A percentile compares a stretch with the other conserved stretches of the same genome.
These are phyloP conservation scores for Pholis gunnellus DNA, from an alignment of 2,113 vertebrate genomes.

Conservation along the genomic window DNA sequence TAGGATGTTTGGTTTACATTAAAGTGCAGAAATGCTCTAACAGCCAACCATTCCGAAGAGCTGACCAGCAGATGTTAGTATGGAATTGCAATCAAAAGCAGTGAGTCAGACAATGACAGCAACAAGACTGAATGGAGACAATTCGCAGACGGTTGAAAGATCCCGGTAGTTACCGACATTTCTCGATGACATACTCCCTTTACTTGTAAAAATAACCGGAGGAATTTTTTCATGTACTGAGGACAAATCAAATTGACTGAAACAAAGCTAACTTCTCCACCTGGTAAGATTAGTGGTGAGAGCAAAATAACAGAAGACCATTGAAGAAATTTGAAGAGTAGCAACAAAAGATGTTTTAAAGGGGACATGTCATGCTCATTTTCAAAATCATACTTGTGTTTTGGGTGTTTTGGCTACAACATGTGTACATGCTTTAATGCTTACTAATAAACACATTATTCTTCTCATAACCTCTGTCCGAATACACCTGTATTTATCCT, in stretches of 20 bases:
- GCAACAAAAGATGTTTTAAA: not conserved
- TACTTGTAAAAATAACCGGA: not conserved
- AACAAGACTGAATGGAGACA: not conserved
- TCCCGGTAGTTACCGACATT: not conserved
- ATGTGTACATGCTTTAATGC: too few relatives aligned
- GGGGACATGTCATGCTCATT: not conserved
- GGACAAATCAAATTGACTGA: not conserved
- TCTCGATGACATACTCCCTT: not conserved
- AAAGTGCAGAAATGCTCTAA: constrained; percentile 29
- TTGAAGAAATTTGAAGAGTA: not conserved
- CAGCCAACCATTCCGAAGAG: not conserved
- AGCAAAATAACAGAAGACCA: not conserved
- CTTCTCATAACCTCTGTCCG: not conserved
- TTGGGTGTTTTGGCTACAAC: not conserved
- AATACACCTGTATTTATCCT: not conserved
- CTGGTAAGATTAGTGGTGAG: not conserved
- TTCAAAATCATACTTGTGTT: not conserved
- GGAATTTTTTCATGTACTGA: not conserved
- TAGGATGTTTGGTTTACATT: constrained; percentile 4
- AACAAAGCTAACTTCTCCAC: not conserved
- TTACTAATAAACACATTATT: not conserved
- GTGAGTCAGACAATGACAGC: not conserved
- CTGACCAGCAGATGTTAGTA: not conserved
- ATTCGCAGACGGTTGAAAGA: not conserved
- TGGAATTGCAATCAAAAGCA: not conserved